These are phyloP conservation scores for Catamblyrhynchus diadema DNA, from an alignment of 2,797 vertebrate genomes.

Conservation along the genomic window DNA sequence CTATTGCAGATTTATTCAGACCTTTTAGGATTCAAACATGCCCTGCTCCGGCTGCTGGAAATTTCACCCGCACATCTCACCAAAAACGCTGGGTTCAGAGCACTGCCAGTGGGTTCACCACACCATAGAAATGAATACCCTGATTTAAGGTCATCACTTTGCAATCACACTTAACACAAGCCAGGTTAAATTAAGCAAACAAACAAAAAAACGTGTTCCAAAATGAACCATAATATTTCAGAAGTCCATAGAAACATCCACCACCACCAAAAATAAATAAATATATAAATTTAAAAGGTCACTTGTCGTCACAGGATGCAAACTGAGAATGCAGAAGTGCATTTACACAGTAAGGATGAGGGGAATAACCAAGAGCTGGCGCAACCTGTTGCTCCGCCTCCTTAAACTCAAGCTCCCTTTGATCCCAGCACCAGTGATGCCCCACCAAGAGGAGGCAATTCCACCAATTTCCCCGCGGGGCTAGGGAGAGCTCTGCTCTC, in stretches of 20 bases:
- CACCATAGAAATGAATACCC: fast-evolving
- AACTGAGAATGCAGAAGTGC: neutral
- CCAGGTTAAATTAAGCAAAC: neutral
- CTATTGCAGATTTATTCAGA: neutral
- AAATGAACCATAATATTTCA: neutral
- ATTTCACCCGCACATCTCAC: neutral
- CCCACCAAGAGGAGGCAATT: neutral
- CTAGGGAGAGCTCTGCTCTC: neutral
- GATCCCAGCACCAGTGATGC: too few species aligned
- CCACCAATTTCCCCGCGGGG: neutral
- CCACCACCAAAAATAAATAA: neutral
- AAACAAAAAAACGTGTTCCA: too few species aligned
- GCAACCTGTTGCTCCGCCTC: neutral
- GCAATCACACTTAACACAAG: neutral
- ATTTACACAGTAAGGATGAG: too few species aligned
- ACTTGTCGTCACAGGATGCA: neutral
- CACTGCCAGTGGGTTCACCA: neutral
- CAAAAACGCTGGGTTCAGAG: fast-evolving
- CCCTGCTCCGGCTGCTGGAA: neutral
- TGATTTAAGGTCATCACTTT: neutral
- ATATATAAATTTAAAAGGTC: neutral
- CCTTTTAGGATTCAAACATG: neutral
- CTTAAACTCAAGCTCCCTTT: neutral
- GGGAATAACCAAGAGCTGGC: neutral
- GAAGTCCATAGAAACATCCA: neutral